Percentiles rank a stretch among this genome's conserved stretches.
Conservation (phyloP, 2,113 vertebrate species). For the Upupa epops region DNA sequence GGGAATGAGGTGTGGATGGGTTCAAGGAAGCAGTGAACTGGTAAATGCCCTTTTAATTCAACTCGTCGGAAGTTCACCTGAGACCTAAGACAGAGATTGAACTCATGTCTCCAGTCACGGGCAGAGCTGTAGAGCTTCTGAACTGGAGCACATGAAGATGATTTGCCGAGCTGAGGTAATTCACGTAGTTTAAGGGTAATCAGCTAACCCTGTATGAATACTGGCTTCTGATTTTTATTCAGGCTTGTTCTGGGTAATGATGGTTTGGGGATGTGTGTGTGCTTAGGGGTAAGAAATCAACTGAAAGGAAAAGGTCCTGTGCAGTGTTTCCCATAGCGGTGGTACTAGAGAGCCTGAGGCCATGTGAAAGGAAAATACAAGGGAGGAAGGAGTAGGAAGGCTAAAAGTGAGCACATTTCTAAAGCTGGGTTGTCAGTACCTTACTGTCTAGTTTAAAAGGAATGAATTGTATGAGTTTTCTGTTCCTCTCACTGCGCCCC, state of each 20-base stretch:
- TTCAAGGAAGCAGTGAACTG: conserved; percentile 9
- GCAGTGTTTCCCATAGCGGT: not conserved
- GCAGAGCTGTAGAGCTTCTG: not conserved
- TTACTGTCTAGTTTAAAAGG: not conserved
- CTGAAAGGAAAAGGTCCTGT: not conserved
- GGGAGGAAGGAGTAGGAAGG: not conserved
- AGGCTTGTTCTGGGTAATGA: not conserved
- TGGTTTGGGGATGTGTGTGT: not conserved
- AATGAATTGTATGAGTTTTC: not conserved
- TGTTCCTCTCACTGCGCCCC: not conserved
- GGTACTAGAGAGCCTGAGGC: not conserved
- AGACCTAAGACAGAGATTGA: not conserved
- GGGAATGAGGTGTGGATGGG: conserved; percentile 21
- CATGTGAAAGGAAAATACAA: not conserved
- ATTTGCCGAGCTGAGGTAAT: not conserved
- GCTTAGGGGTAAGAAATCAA: not conserved
- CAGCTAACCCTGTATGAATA: not conserved
- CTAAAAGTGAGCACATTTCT: not conserved
- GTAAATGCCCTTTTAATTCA: not conserved
- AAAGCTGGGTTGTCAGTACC: not conserved
- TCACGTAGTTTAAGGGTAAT: not conserved
- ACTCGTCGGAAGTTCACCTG: not conserved
- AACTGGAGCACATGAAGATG: not conserved
- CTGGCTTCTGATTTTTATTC: not conserved
- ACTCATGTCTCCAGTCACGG: not conserved